Evolutionary conservation across 2,888 invertebrate species (phyloP).

Genomic region (Empis stercorea): DNA sequence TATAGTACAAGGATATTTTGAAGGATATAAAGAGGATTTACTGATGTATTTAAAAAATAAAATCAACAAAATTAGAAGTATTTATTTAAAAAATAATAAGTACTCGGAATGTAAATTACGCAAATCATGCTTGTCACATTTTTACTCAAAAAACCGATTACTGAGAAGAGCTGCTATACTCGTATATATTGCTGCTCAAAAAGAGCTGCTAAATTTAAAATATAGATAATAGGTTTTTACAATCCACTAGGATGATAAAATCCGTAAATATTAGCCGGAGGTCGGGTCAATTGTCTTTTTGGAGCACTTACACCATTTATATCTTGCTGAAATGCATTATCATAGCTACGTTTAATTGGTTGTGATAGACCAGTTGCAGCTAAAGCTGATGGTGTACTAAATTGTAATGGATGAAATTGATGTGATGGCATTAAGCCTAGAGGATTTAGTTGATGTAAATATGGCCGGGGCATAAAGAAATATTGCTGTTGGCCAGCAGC

Average conservation of each 20-base stretch:
- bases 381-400: constrained; percentile 19
- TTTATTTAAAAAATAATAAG: not conserved
- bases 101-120: not conserved
- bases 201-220: too few relatives aligned
- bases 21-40: too few relatives aligned
- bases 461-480: constrained; percentile 13
- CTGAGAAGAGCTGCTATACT: too few relatives aligned
- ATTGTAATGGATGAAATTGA: not conserved
- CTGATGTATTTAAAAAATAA: not conserved
- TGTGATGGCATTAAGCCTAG: constrained; percentile 9
- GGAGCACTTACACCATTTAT: constrained; percentile 26
- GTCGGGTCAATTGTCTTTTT: constrained; percentile 29
- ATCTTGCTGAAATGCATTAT: constrained; percentile 52
- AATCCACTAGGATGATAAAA: constrained; percentile 22
- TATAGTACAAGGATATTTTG: not conserved
- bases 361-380: constrained; percentile 19
- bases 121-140: too few relatives aligned
- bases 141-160: too few relatives aligned
- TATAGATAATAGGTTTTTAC: too few relatives aligned
- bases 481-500: constrained; percentile 20
- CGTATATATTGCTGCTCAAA: too few relatives aligned
- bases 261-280: constrained; percentile 20
- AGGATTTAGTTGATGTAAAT: constrained; percentile 7
- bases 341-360: constrained; percentile 50
- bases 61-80: not conserved